Percentiles rank a stretch among this genome's conserved stretches.
phyloP scores from a whole-genome alignment of 2,888 invertebrate species.

The Acanthosoma haemorrhoidale region DNA sequence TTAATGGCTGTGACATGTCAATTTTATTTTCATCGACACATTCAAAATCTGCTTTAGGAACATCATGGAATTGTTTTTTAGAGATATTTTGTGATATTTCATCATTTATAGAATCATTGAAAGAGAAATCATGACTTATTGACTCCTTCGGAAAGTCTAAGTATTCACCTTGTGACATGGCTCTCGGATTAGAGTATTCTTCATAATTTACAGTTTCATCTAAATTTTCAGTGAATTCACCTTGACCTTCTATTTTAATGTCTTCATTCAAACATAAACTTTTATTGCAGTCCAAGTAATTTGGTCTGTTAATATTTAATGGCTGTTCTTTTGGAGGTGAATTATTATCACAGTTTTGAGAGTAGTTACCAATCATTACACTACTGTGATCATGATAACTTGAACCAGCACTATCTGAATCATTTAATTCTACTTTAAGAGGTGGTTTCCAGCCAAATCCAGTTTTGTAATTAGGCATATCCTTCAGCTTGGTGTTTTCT shows the following conservation, averaged over 20 bases:
- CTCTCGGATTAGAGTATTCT: background rate
- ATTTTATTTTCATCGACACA: background rate
- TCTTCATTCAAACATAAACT: background rate
- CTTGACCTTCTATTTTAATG: background rate
- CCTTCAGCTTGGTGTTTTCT: background rate
- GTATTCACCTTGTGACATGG: background rate
- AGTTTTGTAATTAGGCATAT: background rate
- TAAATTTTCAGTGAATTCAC: background rate
- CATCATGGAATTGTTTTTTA: background rate
- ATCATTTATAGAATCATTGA: background rate
- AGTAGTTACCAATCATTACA: background rate
- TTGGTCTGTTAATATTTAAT: background rate
- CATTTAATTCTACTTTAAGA: constrained; percentile 1
- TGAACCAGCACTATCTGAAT: background rate
- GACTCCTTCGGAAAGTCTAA: background rate
- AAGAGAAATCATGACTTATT: background rate
- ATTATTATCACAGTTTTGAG: background rate
- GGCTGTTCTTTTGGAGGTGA: background rate
- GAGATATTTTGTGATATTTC: background rate
- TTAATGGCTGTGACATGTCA: background rate
- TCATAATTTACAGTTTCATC: background rate
- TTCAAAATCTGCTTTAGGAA: background rate
- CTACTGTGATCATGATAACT: background rate
- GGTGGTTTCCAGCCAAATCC: constrained; percentile 11
- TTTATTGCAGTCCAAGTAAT: background rate